Conservation (phyloP, 2,797 vertebrate species). For the Micropoecilia bifurca region DNA sequence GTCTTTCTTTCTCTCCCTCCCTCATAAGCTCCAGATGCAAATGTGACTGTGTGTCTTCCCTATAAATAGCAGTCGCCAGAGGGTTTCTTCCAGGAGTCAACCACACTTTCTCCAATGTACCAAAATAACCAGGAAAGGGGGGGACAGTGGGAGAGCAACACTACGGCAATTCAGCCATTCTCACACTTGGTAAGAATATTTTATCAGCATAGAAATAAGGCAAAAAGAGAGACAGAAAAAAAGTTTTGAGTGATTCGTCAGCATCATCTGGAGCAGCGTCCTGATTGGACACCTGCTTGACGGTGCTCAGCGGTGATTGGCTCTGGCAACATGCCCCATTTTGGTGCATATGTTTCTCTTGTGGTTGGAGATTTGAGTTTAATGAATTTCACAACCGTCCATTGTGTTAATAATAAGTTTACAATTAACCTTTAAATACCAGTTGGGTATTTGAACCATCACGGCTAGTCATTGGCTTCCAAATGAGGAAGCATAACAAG, state of each 20-base stretch:
- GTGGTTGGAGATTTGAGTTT: constrained; percentile 63
- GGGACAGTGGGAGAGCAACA: constrained; percentile 44
- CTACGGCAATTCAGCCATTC: constrained; percentile 59
- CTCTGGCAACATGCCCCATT: constrained; percentile 59
- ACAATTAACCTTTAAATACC: constrained; percentile 64
- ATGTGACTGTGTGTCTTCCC: constrained; percentile 76
- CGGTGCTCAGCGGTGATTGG: constrained; percentile 57
- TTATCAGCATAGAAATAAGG: constrained; percentile 72
- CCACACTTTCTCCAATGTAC: constrained; percentile 71
- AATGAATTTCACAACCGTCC: constrained; percentile 69
- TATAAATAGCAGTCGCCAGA: constrained; percentile 82
- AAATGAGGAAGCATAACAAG: constrained; percentile 35
- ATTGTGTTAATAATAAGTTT: constrained; percentile 60
- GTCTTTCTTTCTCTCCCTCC: constrained; percentile 43
- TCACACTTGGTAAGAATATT: constrained; percentile 63
- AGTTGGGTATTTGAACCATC: constrained; percentile 46
- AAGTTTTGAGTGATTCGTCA: constrained; percentile 74
- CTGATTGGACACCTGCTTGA: constrained; percentile 58
- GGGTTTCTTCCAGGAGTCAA: constrained; percentile 77
- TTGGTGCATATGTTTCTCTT: constrained; percentile 60
- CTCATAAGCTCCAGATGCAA: constrained; percentile 82
- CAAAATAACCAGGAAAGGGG: constrained; percentile 71
- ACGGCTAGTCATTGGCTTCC: constrained; percentile 45
- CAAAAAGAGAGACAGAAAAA: constrained; percentile 35
- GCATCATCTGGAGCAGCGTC: constrained; percentile 45